These are phyloP conservation scores for Melitaea athalia DNA, from an alignment of 2,888 invertebrate genomes.

Conservation along the genomic window DNA sequence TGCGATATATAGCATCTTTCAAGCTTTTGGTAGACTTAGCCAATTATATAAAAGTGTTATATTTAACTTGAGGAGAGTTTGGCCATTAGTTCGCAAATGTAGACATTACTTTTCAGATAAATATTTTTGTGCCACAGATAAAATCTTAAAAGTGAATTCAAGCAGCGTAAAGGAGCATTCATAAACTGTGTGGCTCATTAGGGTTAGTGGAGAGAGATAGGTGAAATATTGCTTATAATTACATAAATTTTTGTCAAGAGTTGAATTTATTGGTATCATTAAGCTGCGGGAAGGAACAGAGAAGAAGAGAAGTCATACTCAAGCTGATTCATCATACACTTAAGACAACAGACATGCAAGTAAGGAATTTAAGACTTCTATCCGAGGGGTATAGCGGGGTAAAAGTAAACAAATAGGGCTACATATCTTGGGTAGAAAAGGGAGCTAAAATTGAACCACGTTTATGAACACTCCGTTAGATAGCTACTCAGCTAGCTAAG, in stretches of 20 bases:
- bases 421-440: background rate
- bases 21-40: no score
- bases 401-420: background rate
- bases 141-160: background rate
- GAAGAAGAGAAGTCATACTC: background rate
- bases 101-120: background rate
- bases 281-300: background rate
- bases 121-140: background rate
- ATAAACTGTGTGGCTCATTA: background rate
- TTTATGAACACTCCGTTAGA: constrained; percentile 1
- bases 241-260: background rate
- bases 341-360: background rate
- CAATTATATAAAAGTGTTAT: no score
- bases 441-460: background rate
- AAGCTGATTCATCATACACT: background rate
- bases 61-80: no score
- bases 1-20: background rate
- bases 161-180: constrained; percentile 2
- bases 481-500: no score
- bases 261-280: background rate
- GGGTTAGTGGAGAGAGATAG: background rate
- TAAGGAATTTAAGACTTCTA: background rate
- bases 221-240: no score
- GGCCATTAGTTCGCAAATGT: background rate
- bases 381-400: constrained; percentile 1